phyloP scores from a whole-genome alignment of 2,888 invertebrate genomes.

The Allolobophora icterica region DNA sequence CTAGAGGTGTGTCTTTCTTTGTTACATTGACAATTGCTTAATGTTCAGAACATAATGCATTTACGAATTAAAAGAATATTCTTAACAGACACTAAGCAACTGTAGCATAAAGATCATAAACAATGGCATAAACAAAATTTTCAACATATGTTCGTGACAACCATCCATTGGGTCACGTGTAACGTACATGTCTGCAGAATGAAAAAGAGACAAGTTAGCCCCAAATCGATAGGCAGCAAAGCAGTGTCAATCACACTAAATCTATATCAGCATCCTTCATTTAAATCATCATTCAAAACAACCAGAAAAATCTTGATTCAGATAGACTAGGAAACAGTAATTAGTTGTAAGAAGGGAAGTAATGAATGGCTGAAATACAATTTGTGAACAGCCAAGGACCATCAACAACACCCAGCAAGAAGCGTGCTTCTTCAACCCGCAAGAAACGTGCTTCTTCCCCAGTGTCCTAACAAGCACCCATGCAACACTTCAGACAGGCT shows the following conservation, averaged over 20 bases:
- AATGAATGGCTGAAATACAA: neutral
- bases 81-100: neutral
- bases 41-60: neutral
- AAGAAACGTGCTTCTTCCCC: neutral
- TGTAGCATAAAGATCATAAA: neutral
- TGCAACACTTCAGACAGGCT: neutral
- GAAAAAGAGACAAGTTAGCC: neutral
- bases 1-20: no score
- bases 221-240: neutral
- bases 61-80: neutral
- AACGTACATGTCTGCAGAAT: neutral
- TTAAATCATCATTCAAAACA: neutral
- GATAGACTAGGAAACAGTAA: neutral
- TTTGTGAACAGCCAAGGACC: neutral
- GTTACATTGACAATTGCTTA: no score
- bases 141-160: neutral
- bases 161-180: no score
- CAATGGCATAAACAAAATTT: neutral
- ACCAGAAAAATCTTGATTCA: neutral
- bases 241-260: neutral
- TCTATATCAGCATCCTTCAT: neutral
- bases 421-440: no score
- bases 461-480: neutral
- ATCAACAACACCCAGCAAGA: neutral
- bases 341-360: neutral